These are phyloP conservation scores for Galerucella nymphaeae DNA, from an alignment of 2,888 invertebrate species.

Conservation along the genomic window DNA sequence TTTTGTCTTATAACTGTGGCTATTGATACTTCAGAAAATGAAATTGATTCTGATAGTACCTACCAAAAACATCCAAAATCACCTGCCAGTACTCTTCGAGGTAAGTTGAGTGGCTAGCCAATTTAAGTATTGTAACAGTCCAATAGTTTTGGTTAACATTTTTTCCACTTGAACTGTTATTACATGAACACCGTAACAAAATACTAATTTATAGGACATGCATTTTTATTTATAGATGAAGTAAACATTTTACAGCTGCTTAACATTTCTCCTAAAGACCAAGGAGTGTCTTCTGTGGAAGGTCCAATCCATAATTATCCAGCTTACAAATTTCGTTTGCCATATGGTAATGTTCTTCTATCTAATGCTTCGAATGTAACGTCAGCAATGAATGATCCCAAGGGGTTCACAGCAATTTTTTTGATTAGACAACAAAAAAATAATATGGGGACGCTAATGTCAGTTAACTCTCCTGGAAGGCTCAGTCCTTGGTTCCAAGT, in stretches of 20 bases:
- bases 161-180: neutral
- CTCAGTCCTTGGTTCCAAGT: slow-evolving; percentile 65
- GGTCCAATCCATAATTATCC: slow-evolving; percentile 63
- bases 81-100: slow-evolving; percentile 58
- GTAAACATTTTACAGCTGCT: slow-evolving; percentile 63
- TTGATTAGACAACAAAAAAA: slow-evolving; percentile 64
- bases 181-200: neutral
- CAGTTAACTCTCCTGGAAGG: slow-evolving; percentile 64
- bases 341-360: slow-evolving; percentile 63
- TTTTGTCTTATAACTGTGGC: slow-evolving; percentile 44
- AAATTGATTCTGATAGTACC: slow-evolving; percentile 52
- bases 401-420: slow-evolving; percentile 63
- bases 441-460: slow-evolving; percentile 63
- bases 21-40: slow-evolving; percentile 56
- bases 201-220: too few relatives aligned
- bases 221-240: slow-evolving; percentile 57
- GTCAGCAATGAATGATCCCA: slow-evolving; percentile 57
- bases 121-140: neutral
- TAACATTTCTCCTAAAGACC: slow-evolving; percentile 63
- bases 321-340: slow-evolving; percentile 65
- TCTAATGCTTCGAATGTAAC: slow-evolving; percentile 61
- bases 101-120: slow-evolving; percentile 54
- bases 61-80: slow-evolving; percentile 57
- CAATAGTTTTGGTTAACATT: neutral
- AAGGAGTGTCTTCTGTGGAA: slow-evolving; percentile 64